Conservation (phyloP, 2,888 invertebrate species). For the Leptinotarsa peninsularis region DNA sequence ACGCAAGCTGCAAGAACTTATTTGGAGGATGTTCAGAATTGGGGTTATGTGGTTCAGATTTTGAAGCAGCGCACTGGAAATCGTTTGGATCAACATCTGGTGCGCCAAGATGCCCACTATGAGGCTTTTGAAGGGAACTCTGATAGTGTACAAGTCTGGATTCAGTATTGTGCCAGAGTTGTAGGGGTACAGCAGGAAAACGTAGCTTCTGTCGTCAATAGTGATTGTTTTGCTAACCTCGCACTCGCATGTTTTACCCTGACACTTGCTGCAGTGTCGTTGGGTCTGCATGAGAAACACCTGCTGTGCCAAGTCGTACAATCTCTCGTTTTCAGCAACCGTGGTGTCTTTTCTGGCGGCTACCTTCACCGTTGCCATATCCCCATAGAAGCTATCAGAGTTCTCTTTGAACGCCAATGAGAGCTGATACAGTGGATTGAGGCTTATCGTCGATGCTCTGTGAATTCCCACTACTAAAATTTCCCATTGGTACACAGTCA, state of each 20-base stretch:
- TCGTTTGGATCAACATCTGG: conserved; percentile 91
- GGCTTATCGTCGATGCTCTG: conserved; percentile 86
- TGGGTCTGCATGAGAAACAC: conserved; percentile 75
- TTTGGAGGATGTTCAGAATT: conserved; percentile 64
- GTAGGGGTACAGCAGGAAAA: conserved; percentile 86
- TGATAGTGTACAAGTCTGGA: conserved; percentile 81
- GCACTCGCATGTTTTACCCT: conserved; percentile 64
- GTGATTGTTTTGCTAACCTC: conserved; percentile 67
- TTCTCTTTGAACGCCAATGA: conserved; percentile 91
- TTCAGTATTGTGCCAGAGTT: conserved; percentile 78
- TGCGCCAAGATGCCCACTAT: conserved; percentile 92
- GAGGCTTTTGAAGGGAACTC: conserved; percentile 88
- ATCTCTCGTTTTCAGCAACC: conserved; percentile 83
- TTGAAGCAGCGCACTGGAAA: conserved; percentile 87
- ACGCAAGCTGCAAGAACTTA: conserved; percentile 63
- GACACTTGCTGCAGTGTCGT: conserved; percentile 61
- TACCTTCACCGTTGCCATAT: conserved; percentile 91
- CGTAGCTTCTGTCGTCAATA: conserved; percentile 87
- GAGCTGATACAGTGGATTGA: conserved; percentile 88
- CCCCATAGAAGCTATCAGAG: conserved; percentile 95
- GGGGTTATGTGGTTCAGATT: conserved; percentile 66
- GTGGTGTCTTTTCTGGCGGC: conserved; percentile 91
- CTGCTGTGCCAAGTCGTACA: conserved; percentile 91
- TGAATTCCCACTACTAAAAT: conserved; percentile 85
- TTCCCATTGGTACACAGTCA: conserved; percentile 89